These are phyloP conservation scores for Microcaecilia unicolor DNA, from an alignment of 2,797 vertebrate species.

Conservation along the genomic window DNA sequence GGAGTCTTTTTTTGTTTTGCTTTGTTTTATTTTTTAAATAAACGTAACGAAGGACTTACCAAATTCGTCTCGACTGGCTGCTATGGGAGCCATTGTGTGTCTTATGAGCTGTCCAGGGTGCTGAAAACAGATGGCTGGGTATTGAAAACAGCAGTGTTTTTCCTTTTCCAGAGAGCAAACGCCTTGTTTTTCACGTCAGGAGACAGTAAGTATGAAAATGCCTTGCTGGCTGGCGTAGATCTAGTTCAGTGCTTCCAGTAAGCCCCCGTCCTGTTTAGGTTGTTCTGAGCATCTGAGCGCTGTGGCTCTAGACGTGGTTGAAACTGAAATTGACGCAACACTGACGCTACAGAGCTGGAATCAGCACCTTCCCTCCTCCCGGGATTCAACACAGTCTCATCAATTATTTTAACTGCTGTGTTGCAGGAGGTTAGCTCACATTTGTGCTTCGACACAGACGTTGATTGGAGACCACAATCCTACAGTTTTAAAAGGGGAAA, in stretches of 20 bases:
- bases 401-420: slow-evolving; percentile 57
- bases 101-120: slow-evolving; percentile 60
- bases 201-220: slow-evolving; percentile 20
- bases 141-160: not conserved
- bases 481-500: too few species aligned
- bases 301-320: slow-evolving; percentile 53
- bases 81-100: slow-evolving; percentile 75
- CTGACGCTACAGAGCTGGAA: slow-evolving; percentile 81
- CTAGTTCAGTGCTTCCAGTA: slow-evolving; percentile 36
- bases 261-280: slow-evolving; percentile 46
- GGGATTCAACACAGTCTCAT: slow-evolving; percentile 48
- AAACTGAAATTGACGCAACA: slow-evolving; percentile 80
- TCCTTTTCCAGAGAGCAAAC: not conserved
- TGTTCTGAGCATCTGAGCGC: slow-evolving; percentile 56
- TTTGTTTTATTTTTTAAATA: too few species aligned
- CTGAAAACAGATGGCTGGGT: slow-evolving; percentile 45
- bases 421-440: slow-evolving; percentile 37
- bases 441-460: slow-evolving; percentile 8
- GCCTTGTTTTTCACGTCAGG: not conserved
- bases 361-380: slow-evolving; percentile 54
- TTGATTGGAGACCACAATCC: too few species aligned
- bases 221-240: slow-evolving; percentile 17
- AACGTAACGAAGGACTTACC: slow-evolving; percentile 69
- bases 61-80: slow-evolving; percentile 63
- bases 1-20: too few species aligned